Evolutionary conservation across 1,140 invertebrate species (phyloP).

Genomic region (Diabrotica undecimpunctata): DNA sequence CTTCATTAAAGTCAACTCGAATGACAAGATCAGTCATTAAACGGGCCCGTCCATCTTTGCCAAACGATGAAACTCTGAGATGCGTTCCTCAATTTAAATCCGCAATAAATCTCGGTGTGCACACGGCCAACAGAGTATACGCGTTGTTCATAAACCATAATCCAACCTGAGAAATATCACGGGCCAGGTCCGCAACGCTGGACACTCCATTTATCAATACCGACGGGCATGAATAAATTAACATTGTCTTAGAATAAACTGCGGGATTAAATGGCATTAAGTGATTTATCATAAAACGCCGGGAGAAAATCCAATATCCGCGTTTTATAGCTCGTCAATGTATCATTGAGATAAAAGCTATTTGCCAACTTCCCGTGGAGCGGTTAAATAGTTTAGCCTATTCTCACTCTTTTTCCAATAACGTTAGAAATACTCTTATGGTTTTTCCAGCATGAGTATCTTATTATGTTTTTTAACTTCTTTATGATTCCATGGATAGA

Average conservation of each 20-base stretch:
- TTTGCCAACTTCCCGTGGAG: constrained; percentile 4
- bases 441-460: too few relatives aligned
- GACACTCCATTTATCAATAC: constrained; percentile 41
- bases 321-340: constrained; percentile 32
- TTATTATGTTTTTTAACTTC: too few relatives aligned
- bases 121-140: not conserved
- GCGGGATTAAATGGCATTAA: constrained; percentile 39
- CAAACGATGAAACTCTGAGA: not conserved
- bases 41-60: too few relatives aligned
- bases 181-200: constrained; percentile 17
- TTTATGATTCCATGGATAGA: too few relatives aligned
- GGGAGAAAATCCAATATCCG: constrained; percentile 40
- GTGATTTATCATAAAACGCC: constrained; percentile 41
- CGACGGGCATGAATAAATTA: constrained; percentile 41
- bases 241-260: constrained; percentile 39
- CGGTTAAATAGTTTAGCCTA: too few relatives aligned
- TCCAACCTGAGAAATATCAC: constrained; percentile 30
- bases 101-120: constrained; percentile 9
- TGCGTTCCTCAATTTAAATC: constrained; percentile 18
- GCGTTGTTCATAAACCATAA: constrained; percentile 23
- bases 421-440: too few relatives aligned
- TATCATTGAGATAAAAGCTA: constrained; percentile 7
- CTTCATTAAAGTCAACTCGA: too few relatives aligned
- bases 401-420: too few relatives aligned
- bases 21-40: too few relatives aligned